These are phyloP conservation scores for Sphaeramia orbicularis DNA, from an alignment of 2,797 vertebrate genomes.

Conservation along the genomic window DNA sequence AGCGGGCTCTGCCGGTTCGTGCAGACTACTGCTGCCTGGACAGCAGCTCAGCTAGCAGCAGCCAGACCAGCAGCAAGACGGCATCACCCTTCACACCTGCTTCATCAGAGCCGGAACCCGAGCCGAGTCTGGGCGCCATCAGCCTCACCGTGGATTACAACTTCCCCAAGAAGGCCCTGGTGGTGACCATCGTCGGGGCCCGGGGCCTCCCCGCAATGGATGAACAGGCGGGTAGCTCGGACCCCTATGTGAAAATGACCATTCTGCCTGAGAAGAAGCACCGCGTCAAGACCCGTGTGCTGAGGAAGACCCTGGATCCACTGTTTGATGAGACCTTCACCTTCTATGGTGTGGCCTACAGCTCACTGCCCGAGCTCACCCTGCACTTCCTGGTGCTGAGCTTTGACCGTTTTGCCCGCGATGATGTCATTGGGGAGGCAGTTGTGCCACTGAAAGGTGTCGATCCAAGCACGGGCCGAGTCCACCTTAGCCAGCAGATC, in stretches of 20 bases:
- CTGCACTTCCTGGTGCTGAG: conserved; percentile 97
- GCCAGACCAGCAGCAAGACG: conserved; percentile 86
- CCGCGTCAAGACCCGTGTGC: conserved; percentile 95
- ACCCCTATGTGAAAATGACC: conserved; percentile 98
- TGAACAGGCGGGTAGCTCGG: conserved; percentile 90
- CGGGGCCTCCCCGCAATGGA: conserved; percentile 93
- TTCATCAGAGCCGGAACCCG: conserved; percentile 66
- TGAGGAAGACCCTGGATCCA: conserved; percentile 94
- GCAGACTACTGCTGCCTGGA: conserved; percentile 89
- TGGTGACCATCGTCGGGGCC: conserved; percentile 94
- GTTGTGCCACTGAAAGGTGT: conserved; percentile 93
- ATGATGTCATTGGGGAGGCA: conserved; percentile 95
- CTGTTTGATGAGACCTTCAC: conserved; percentile 98
- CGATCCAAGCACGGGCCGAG: conserved; percentile 94
- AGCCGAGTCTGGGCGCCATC: conserved; percentile 87
- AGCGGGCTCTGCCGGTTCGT: conserved; percentile 88
- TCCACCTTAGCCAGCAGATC: conserved; percentile 94
- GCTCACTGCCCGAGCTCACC: conserved; percentile 93
- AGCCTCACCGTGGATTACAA: conserved; percentile 97
- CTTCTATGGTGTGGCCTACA: conserved; percentile 96
- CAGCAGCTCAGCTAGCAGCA: conserved; percentile 87
- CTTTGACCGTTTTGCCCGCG: conserved; percentile 96
- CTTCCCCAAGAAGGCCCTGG: conserved; percentile 97
- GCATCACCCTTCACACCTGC: conserved; percentile 90
- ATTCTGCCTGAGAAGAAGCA: conserved; percentile 97